These are phyloP conservation scores for Tangara arthus DNA, from an alignment of 2,797 vertebrate species.

Conservation along the genomic window DNA sequence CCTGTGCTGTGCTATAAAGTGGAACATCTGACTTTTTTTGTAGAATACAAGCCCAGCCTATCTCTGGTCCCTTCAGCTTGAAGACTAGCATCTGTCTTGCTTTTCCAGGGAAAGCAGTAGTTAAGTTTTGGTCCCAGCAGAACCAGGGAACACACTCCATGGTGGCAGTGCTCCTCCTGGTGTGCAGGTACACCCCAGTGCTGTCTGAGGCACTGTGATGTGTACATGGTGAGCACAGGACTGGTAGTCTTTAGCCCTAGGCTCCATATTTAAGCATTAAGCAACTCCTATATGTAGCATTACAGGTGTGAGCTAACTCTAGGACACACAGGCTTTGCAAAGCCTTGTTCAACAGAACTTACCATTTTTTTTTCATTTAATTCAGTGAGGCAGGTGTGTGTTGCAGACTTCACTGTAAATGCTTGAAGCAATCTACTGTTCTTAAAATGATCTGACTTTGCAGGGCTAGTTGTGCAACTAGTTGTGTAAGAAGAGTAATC, in stretches of 20 bases:
- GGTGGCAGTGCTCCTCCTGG: not conserved
- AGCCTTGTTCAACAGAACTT: not conserved
- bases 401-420: not conserved
- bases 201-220: not conserved
- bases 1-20: not conserved
- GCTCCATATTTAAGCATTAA: not conserved
- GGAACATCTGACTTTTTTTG: not conserved
- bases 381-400: not conserved
- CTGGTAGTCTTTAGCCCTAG: not conserved
- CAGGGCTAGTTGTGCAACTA: not conserved
- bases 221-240: not conserved
- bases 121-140: not conserved
- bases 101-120: not conserved
- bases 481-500: not conserved
- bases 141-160: not conserved
- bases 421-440: not conserved
- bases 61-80: not conserved
- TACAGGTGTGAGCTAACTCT: not conserved
- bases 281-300: not conserved
- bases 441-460: not conserved
- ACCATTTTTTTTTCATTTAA: not conserved
- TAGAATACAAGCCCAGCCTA: not conserved
- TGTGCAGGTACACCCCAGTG: not conserved
- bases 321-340: accelerated
- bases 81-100: not conserved